Conservation (phyloP, 2,888 invertebrate species). For the Athrips mouffetella region DNA sequence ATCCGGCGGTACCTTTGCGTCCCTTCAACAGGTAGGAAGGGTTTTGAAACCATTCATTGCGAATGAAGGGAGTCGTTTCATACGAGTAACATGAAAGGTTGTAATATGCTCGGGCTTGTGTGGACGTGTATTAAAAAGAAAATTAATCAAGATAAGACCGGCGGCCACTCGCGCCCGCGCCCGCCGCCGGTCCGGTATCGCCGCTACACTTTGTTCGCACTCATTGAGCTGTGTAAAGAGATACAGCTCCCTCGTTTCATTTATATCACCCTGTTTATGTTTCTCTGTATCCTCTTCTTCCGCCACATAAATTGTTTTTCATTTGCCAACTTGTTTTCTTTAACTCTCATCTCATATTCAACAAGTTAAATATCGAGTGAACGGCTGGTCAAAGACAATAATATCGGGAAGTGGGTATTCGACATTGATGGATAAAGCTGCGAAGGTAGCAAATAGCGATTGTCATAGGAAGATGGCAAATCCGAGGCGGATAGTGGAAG, state of each 20-base stretch:
- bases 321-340: conserved; percentile 44
- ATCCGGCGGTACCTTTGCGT: not conserved
- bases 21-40: conserved; percentile 3
- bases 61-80: not conserved
- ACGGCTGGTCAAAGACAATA: conserved; percentile 3
- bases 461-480: conserved; percentile 50
- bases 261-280: conserved; percentile 43
- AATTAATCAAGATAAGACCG: conserved; percentile 54
- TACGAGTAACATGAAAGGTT: conserved; percentile 6
- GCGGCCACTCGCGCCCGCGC: conserved; percentile 20
- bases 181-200: conserved; percentile 26
- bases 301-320: conserved; percentile 50
- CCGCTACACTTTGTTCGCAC: conserved; percentile 53
- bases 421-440: conserved; percentile 55
- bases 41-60: conserved; percentile 4
- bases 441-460: conserved; percentile 50
- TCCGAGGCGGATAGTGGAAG: conserved; percentile 35
- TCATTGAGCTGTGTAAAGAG: conserved; percentile 60
- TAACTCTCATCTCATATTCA: conserved; percentile 42
- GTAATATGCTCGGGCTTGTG: not conserved
- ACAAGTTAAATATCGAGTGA: conserved; percentile 13
- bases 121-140: conserved; percentile 28
- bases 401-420: conserved; percentile 12
- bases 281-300: conserved; percentile 28
- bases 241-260: conserved; percentile 58